A percentile compares a stretch with the other conserved stretches of the same genome.
These are phyloP conservation scores for Saccostrea cuccullata DNA, from an alignment of 1,140 invertebrate genomes.

Conservation along the genomic window DNA sequence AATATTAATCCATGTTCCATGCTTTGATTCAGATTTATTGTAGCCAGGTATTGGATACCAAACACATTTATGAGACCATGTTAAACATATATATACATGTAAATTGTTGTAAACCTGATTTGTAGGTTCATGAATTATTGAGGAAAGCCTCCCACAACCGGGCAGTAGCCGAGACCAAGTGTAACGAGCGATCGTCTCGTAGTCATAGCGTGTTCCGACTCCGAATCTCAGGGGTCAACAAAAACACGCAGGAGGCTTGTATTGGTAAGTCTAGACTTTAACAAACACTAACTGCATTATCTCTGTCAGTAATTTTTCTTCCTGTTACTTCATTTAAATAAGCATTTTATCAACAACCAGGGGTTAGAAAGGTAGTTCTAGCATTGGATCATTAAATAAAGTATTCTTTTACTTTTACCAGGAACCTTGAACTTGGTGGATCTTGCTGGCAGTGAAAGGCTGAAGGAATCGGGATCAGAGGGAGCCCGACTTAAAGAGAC, in stretches of 20 bases:
- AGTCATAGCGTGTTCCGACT: conserved; percentile 88
- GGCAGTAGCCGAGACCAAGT: conserved; percentile 81
- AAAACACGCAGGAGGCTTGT: conserved; percentile 79
- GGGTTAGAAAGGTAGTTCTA: no score
- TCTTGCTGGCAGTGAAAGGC: conserved; percentile 92
- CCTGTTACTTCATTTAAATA: no score
- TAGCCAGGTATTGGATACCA: no score
- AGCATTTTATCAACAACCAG: no score
- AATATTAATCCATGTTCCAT: no score
- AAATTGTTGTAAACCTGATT: neutral
- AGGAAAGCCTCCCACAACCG: conserved; percentile 69
- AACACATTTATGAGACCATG: no score
- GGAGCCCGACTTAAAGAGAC: conserved; percentile 89
- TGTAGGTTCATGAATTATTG: conserved; percentile 68
- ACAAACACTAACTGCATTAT: no score
- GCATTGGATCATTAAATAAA: no score
- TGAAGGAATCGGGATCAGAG: conserved; percentile 76
- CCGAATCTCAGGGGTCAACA: conserved; percentile 79
- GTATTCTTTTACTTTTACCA: conserved; percentile 66
- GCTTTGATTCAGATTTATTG: no score
- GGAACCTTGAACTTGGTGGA: conserved; percentile 91
- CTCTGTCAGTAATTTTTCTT: no score
- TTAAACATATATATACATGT: no score
- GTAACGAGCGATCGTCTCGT: conserved; percentile 83
- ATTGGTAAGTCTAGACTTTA: conserved; percentile 75